These are phyloP conservation scores for Drosophila jambulina DNA, from an alignment of 1,140 invertebrate genomes.

Conservation along the genomic window DNA sequence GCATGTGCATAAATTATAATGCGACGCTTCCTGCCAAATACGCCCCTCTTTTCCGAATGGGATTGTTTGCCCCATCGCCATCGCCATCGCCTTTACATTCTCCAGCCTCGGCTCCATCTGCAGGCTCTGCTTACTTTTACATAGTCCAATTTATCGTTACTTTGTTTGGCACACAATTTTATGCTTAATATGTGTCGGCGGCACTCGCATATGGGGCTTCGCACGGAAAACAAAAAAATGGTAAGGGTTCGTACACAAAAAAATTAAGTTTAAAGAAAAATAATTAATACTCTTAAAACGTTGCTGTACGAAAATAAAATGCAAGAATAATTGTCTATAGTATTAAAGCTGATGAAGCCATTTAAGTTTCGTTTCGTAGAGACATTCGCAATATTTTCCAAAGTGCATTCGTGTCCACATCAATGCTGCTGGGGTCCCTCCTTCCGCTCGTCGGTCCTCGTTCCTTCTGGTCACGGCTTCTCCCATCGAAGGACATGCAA, in stretches of 20 bases:
- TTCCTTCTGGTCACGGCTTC: conserved; percentile 41
- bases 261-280: background rate
- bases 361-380: background rate
- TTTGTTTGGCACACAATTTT: conserved; percentile 79
- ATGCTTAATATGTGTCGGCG: conserved; percentile 76
- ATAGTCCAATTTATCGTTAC: conserved; percentile 70
- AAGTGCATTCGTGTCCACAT: conserved; percentile 19
- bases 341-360: background rate
- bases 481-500: conserved; percentile 63
- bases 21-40: conserved; percentile 61
- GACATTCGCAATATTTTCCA: background rate
- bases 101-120: conserved; percentile 34
- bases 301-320: background rate
- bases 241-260: background rate
- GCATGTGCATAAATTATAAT: conserved; percentile 81
- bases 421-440: conserved; percentile 6
- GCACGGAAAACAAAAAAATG: background rate
- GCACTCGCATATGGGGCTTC: conserved; percentile 62
- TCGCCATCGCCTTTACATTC: conserved; percentile 12
- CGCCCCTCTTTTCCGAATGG: conserved; percentile 52
- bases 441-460: conserved; percentile 18
- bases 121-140: conserved; percentile 55
- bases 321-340: fast-evolving
- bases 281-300: background rate
- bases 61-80: conserved; percentile 34